phyloP scores from a whole-genome alignment of 2,797 vertebrate genomes.

The Melanogrammus aeglefinus region DNA sequence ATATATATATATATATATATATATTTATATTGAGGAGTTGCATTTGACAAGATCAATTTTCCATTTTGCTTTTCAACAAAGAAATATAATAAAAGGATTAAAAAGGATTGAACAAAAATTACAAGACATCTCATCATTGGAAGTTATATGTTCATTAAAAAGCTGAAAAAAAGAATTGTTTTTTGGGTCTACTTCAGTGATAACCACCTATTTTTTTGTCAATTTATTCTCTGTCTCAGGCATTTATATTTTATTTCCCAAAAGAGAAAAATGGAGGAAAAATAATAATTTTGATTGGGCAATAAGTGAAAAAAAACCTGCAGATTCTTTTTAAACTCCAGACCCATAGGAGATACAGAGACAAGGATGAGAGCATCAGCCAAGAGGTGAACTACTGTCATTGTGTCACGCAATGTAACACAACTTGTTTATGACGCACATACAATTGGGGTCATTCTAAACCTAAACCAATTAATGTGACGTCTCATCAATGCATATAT shows the following conservation, averaged over 20 bases:
- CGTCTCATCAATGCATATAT: slow-evolving; percentile 24
- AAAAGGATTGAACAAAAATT: not conserved
- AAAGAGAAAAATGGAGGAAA: no score
- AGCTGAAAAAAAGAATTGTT: not conserved
- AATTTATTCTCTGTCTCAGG: not conserved
- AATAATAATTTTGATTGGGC: no score
- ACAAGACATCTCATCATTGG: not conserved
- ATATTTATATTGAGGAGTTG: not conserved
- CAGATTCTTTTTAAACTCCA: no score
- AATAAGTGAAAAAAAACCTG: no score
- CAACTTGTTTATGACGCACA: not conserved
- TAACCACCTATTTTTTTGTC: not conserved
- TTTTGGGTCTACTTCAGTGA: not conserved
- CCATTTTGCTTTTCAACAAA: not conserved
- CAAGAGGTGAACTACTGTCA: not conserved
- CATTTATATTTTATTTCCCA: not conserved
- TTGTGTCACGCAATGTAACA: not conserved
- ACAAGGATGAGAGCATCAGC: not conserved
- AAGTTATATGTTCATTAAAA: no score
- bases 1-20: not conserved
- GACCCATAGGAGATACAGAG: not conserved
- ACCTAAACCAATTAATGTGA: not conserved
- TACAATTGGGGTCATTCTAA: not conserved
- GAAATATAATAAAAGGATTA: not conserved
- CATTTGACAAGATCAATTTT: not conserved